Evolutionary conservation across 2,888 invertebrate species (phyloP), one percentile per base, ranked within the genome.

Genomic region (Erebia epiphron): DNA sequence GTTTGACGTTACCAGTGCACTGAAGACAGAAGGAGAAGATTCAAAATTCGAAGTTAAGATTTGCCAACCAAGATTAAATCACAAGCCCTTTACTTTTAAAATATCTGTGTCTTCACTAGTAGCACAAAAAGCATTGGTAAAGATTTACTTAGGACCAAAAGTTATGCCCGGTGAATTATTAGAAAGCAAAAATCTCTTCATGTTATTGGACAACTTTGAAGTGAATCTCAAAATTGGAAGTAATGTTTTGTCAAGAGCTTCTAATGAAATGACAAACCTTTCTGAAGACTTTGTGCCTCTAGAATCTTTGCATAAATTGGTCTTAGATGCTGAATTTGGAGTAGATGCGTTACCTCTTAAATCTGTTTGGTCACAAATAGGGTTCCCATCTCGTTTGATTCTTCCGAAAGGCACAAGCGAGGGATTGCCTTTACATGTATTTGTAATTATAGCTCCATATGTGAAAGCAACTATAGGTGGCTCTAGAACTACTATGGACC

Each of bases 111-210:
- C 94, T 18, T 94, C 96, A 41, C 92, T 95, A 58, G 94, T 95
- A 52, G 82, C 90, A 2, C 92, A 92, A 75, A 95, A 95, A 80
- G 95, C 94, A 14, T 86, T 95, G 50, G 87, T 96, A 11, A 95
- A 95, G 79, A 88, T 96, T 58, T 97, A 95, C 90, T 83, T 96
- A 52, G 96, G 96, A 71, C 97, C 97, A 4, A 96, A 95, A 87
- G 93, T 94, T 76, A 94, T 95, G 80, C 94, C 94, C 54, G 94
- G 94, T 68, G 93, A 94, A 78, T 89, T 94, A 61, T 80, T 83
- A 77, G 84, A 75, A 79, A 95, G 79, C 88, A 94, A 88, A 86
- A 94, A 94, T 76, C 89, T 94, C 74, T 95, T 95, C 78, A 92
- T 94, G 70, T 86, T 95, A 78, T 83, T 96, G 18, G 96, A 96